These are phyloP conservation scores for Timema podura DNA, from an alignment of 2,888 invertebrate species.

Conservation along the genomic window DNA sequence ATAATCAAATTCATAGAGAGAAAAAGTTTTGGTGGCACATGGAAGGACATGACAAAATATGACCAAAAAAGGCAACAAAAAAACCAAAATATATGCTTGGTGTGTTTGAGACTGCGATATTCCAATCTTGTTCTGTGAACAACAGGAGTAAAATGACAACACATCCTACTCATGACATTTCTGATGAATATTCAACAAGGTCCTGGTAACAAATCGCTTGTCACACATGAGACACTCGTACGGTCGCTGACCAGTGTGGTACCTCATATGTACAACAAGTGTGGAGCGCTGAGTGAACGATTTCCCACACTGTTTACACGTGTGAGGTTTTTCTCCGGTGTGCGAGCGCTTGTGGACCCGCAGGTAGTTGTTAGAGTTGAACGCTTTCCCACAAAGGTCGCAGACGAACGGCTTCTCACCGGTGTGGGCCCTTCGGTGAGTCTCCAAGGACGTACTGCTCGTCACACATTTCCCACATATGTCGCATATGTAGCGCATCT, in stretches of 20 bases:
- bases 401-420: slow-evolving; percentile 39
- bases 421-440: slow-evolving; percentile 58
- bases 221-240: slow-evolving; percentile 56
- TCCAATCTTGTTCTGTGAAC: too few species aligned
- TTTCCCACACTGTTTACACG: slow-evolving; percentile 40
- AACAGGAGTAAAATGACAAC: too few species aligned
- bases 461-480: slow-evolving; percentile 59
- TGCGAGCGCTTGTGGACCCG: slow-evolving; percentile 23
- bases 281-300: slow-evolving; percentile 35
- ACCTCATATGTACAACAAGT: slow-evolving; percentile 26
- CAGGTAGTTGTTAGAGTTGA: slow-evolving; percentile 22
- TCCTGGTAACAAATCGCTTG: slow-evolving; percentile 47
- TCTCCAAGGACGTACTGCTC: slow-evolving; percentile 56
- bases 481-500: slow-evolving; percentile 54
- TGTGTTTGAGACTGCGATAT: too few species aligned
- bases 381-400: slow-evolving; percentile 36
- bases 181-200: slow-evolving; percentile 24
- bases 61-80: too few species aligned
- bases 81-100: too few species aligned
- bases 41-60: too few species aligned
- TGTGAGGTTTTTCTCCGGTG: slow-evolving; percentile 31
- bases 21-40: too few species aligned
- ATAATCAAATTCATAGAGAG: too few species aligned
- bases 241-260: slow-evolving; percentile 25
- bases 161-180: slow-evolving; percentile 15